Conservation (phyloP, 2,797 vertebrate genomes). For the Falco cherrug region DNA sequence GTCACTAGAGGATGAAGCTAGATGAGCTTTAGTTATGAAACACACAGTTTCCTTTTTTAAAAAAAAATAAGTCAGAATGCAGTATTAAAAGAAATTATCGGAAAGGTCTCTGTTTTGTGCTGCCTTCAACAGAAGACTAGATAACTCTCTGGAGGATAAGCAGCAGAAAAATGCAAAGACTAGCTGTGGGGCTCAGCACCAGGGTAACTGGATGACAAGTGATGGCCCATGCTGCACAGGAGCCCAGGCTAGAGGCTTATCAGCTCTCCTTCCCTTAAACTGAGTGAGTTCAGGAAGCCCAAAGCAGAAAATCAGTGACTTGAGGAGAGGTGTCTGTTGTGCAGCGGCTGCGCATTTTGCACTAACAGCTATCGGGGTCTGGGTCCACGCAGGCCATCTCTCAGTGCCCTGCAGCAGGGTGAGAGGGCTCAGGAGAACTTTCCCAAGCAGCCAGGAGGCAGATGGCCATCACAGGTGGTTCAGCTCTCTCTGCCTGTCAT, state of each 20-base stretch:
- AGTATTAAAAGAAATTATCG: not conserved
- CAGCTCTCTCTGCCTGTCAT: not conserved
- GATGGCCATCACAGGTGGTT: rapidly evolving
- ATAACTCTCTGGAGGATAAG: not conserved
- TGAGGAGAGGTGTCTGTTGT: not conserved
- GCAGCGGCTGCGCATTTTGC: rapidly evolving
- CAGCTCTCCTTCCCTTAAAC: not conserved
- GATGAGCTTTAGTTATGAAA: not conserved
- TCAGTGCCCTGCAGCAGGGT: not conserved
- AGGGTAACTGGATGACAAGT: not conserved
- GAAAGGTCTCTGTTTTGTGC: not conserved
- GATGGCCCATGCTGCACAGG: not conserved
- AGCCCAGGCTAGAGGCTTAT: not conserved
- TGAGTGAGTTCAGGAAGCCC: not conserved
- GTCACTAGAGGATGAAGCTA: not conserved
- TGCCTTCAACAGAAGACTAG: not conserved
- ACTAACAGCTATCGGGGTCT: rapidly evolving
- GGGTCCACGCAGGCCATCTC: no score
- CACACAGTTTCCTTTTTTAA: not conserved
- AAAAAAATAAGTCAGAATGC: not conserved
- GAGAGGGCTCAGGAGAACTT: not conserved
- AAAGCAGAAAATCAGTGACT: not conserved
- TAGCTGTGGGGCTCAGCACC: not conserved
- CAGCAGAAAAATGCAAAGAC: not conserved
- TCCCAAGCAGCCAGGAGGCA: not conserved